A percentile compares a stretch with the other conserved stretches of the same genome.
phyloP scores from a whole-genome alignment of 2,113 vertebrate genomes.

The Tragelaphus imberbis region DNA sequence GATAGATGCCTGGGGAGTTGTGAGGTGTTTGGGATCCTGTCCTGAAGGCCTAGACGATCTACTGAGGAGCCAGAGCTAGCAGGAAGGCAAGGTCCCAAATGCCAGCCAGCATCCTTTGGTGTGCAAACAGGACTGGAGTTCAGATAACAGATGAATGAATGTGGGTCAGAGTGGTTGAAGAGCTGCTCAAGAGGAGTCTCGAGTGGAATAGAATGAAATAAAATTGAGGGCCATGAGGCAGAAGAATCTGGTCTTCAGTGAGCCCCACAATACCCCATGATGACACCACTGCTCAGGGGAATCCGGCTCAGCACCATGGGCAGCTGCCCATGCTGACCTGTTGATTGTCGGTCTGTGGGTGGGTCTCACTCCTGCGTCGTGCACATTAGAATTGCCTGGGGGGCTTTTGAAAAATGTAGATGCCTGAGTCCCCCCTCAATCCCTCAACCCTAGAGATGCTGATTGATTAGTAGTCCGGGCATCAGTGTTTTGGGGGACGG shows the following conservation, averaged over 20 bases:
- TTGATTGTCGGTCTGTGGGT: background rate
- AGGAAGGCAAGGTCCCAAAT: background rate
- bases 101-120: background rate
- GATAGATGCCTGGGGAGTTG: background rate
- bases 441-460: background rate
- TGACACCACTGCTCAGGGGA: background rate
- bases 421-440: background rate
- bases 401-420: background rate
- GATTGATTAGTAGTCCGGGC: background rate
- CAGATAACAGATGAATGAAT: background rate
- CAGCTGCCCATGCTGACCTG: background rate
- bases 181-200: background rate
- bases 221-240: background rate
- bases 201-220: background rate
- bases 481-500: rapidly evolving
- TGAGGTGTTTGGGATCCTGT: background rate
- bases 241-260: background rate
- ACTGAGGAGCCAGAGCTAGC: background rate
- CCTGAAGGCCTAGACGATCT: background rate
- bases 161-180: background rate
- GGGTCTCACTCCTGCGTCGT: background rate
- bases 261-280: rapidly evolving
- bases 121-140: background rate
- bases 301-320: background rate
- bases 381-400: background rate